Percentiles rank a stretch among this genome's conserved stretches.
These are phyloP conservation scores for Tor tambroides DNA, from an alignment of 2,113 vertebrate genomes.

Conservation along the genomic window DNA sequence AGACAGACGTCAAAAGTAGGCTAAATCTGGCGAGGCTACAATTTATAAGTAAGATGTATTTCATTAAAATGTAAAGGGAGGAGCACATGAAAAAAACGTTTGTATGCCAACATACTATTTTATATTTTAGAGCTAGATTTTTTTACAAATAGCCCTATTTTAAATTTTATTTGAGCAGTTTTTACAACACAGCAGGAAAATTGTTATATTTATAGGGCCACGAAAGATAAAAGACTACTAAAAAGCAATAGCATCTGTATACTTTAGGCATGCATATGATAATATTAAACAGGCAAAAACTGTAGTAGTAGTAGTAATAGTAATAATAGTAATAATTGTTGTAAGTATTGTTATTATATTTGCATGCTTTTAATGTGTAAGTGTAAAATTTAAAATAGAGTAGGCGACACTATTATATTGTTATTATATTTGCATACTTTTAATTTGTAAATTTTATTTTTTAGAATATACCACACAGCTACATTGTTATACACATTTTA, in stretches of 20 bases:
- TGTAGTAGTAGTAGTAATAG: background rate
- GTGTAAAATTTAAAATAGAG: background rate
- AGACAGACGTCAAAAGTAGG: background rate
- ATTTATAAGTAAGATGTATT: background rate
- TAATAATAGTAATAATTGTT: background rate
- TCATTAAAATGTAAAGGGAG: background rate
- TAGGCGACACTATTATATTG: background rate
- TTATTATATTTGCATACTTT: background rate
- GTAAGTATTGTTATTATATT: background rate
- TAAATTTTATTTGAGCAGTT: background rate
- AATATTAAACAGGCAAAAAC: background rate
- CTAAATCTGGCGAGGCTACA: background rate
- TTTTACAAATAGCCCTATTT: background rate
- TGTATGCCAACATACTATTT: background rate
- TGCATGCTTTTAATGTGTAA: background rate
- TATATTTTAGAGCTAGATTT: background rate
- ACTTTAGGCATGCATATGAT: background rate
- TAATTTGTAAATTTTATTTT: background rate
- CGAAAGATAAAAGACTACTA: background rate
- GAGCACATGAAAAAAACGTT: background rate
- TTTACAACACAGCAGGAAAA: background rate
- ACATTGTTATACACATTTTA: background rate
- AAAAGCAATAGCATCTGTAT: background rate
- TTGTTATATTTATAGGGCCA: background rate
- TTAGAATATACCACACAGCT: background rate